Percentiles rank a stretch among this genome's conserved stretches.
Evolutionary conservation across 2,113 vertebrate genomes (phyloP).

Genomic region (Willisornis vidua): DNA sequence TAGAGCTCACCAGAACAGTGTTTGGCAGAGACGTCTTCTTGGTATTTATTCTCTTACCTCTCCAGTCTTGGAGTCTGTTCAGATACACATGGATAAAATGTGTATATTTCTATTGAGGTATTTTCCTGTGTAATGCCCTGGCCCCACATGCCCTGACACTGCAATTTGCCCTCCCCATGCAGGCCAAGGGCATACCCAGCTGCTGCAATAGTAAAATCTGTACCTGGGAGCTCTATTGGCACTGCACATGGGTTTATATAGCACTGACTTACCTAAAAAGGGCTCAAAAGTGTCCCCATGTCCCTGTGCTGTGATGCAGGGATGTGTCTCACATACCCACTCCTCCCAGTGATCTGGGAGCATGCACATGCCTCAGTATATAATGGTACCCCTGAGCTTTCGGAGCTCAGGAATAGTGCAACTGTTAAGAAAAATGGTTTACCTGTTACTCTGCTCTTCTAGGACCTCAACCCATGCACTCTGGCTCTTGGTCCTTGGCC

Average conservation of each 20-base stretch:
- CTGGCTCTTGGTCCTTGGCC: not conserved
- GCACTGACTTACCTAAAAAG: not conserved
- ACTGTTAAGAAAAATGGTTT: not conserved
- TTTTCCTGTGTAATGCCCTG: not conserved
- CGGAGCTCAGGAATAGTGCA: not conserved
- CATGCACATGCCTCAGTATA: rapidly evolving
- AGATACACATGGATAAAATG: not conserved
- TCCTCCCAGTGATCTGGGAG: not conserved
- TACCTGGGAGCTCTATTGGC: not conserved
- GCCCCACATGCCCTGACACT: not conserved
- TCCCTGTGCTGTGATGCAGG: not conserved
- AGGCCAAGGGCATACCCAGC: not conserved
- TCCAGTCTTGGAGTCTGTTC: not conserved
- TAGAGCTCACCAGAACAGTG: not conserved
- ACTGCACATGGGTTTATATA: rapidly evolving
- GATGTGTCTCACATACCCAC: not conserved
- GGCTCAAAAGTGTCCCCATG: not conserved
- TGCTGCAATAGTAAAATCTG: not conserved
- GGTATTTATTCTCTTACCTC: not conserved
- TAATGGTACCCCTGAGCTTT: not conserved
- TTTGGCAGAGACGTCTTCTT: not conserved
- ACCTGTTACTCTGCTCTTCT: not conserved
- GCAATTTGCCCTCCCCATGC: not conserved
- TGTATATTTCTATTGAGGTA: not conserved
- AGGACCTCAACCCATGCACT: not conserved